Conservation (phyloP, 1,140 invertebrate genomes). For the Papilio xuthus region DNA sequence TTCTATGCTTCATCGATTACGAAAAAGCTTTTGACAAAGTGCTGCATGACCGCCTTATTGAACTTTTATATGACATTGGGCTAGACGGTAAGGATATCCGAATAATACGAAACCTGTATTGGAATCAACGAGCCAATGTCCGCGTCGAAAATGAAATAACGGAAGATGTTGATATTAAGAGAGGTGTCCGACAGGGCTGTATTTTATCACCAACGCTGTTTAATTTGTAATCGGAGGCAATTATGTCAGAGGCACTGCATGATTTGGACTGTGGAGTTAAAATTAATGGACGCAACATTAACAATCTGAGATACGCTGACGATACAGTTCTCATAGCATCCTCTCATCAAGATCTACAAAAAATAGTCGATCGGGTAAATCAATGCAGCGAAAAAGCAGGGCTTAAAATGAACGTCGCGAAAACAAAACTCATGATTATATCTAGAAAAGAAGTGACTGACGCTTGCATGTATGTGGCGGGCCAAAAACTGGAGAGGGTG, state of each 20-base stretch:
- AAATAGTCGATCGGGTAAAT: constrained; percentile 39
- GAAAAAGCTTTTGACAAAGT: constrained; percentile 45
- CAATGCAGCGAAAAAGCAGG: constrained; percentile 37
- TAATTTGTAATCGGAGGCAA: constrained; percentile 45
- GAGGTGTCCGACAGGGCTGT: constrained; percentile 40
- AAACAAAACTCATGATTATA: no score
- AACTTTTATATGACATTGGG: constrained; percentile 29
- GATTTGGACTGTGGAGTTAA: constrained; percentile 36
- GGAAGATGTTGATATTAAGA: constrained; percentile 28
- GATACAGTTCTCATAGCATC: constrained; percentile 48
- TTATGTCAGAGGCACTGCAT: constrained; percentile 39
- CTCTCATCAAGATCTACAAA: constrained; percentile 37
- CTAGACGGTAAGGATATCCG: constrained; percentile 42
- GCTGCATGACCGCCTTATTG: constrained; percentile 18
- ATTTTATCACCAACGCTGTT: constrained; percentile 42
- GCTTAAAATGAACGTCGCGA: no score
- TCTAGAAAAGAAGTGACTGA: no score
- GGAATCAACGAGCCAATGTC: constrained; percentile 39
- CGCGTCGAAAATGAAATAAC: constrained; percentile 38
- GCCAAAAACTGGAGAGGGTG: no score
- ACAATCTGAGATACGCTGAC: constrained; percentile 44
- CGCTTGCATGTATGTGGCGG: no score
- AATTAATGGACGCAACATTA: constrained; percentile 41
- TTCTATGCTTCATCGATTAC: constrained; percentile 43
- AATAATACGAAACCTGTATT: constrained; percentile 43